Base-by-base conservation (phyloP, 2,888 invertebrate species). In the Apeira syringaria region DNA sequence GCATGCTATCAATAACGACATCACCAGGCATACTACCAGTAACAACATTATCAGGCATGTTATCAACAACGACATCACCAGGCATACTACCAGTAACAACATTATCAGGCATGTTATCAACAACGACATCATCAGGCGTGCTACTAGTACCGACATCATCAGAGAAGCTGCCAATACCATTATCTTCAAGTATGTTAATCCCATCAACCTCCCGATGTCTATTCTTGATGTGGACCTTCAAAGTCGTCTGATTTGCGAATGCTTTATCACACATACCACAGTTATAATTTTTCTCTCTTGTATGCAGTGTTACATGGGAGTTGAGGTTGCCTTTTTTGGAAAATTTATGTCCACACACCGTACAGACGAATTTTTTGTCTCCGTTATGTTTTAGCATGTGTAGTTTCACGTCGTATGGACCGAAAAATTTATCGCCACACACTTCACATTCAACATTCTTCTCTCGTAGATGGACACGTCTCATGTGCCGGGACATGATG, bases 321-420 rank as follows among this genome's bases (percentile, higher is more conserved):
- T 91, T 92, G 45, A 94, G 64, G 50, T 92, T 92, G 45, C 92
- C 92, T 50, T 91, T 91, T 27, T 92, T 92, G 0, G 91, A 84
- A 55, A 93, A 91, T 56, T 91, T 91, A 56, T 91, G 91, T 0
- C 92, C 91, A 51, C 93, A 93, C 0, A 91, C 78, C 0, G 91
- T 81, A 51, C 93, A 93, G 0, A 92, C 79, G 43, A 91, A 91
- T 9, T 87, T 87, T 31, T 89, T 91, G 7, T 91, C 91, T 0
- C 91, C 91, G 22, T 87, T 89, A 50, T 92, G 92, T 30, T 86
- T 89, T 3, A 83, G 71, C 80, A 90, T 89, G 54, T 92, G 92
- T 0, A 86, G 41, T 43, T 87, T 89, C 0, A 89, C 76, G 30
- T 89, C 87, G 42, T 87, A 87, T 0, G 83, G 68, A 0, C 84